Evolutionary conservation across 2,888 invertebrate genomes (phyloP), one percentile per base, ranked within the genome.

Genomic region (Diogma glabrata): DNA sequence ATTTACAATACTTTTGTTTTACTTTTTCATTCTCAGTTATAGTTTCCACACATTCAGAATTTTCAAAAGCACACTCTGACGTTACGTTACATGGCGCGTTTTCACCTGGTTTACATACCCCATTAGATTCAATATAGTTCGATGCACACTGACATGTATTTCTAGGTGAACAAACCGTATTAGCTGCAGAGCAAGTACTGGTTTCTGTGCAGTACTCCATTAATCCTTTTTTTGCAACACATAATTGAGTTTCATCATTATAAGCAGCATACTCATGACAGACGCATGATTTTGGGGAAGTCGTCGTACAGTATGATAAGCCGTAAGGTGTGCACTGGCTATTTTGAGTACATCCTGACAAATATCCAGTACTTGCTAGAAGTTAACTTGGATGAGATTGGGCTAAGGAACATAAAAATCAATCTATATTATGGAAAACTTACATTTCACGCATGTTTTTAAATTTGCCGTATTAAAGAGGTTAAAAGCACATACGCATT

Each of bases 321-420:
- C 69, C 69, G 49, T 61, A 69, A 4, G 69, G 69, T 58, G 67
- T 67, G 52, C 69, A 69, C 56, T 69, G 69, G 53, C 64, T 67
- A 56, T 64, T 61, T 52, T 63, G 64, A 16, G 64, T 64, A 56
- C 69, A 69, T 17, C 67, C 63, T 51, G 64, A 57, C 26, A 64
- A 61, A 56, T 60, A 63, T 56, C 63, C 63, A 52, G 63, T 63
- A 22, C 66, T 64, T 64, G 56, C 46, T 52, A 43, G n/a, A n/a
- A 50, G 33, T 24, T 4, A 45, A 24, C 19, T 7, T 9, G 4
- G 14, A 20, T 30, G 3, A 28, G n/a, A 2, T 19, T 24, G 12
- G 26, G 5, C 5, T 19, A 16, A 16, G 17, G 47, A 47, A 8
- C 3, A 47, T 12, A 28, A 4, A 46, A 24, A n/a, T 47, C 12